Evolutionary conservation across 2,888 invertebrate species (phyloP), one percentile per base, ranked within the genome.

Genomic region (Drosophila yooni): DNA sequence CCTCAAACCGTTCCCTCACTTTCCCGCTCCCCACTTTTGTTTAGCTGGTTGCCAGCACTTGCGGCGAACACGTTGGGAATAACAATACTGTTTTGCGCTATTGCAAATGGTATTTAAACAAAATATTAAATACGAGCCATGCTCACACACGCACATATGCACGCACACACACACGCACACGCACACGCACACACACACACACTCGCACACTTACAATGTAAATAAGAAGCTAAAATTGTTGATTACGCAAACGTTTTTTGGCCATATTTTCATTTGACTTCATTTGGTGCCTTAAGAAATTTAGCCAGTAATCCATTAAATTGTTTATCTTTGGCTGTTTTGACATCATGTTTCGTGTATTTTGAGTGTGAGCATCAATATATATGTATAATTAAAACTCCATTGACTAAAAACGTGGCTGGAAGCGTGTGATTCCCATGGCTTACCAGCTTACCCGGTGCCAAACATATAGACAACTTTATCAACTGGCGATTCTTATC

Each of bases 161-260:
- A 34, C 5, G 13, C 34, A 51, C 51, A 33, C 40, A 46, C 50
- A 50, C 15, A 33, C n/a, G 29, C 18, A 57, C 40, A 68, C 57
- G 38, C 34, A 15, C 67, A 27, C 51, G 54, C 58, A 33, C 43
- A 52, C 38, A 27, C 51, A 59, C 58, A 33, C 43, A 52, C 38
- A 43, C 56, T n/a, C 31, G 38, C 21, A 63, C 46, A 50, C 61
- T 43, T 27, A 58, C 76, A 70, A 61, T 73, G 79, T 81, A 85
- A 82, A 89, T 85, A 89, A 77, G 74, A 67, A 83, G 83, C 79
- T 74, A 71, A 80, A 83, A 67, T 70, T 76, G 89, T 76, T 78
- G 90, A 86, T 87, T 87, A 88, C 90, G 89, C 89, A 90, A 90
- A 73, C 79, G 66, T 40, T 67, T 74, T 66, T 71, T 70, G 67